These are phyloP conservation scores for Melanotaenia duboulayi DNA, from an alignment of 2,113 vertebrate species.

Conservation along the genomic window DNA sequence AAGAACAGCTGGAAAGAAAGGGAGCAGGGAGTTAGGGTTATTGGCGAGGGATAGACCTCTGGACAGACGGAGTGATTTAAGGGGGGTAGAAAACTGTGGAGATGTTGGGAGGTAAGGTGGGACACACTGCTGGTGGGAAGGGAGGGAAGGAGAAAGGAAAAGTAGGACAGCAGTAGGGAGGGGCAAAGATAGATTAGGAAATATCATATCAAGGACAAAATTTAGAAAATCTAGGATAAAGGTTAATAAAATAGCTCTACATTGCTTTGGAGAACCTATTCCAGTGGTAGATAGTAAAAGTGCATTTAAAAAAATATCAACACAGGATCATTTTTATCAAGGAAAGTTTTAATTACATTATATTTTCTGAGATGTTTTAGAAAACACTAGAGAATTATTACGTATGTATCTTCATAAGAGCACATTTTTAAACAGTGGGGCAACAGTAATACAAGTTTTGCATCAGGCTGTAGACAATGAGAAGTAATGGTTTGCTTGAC, in stretches of 20 bases:
- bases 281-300: not conserved
- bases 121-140: not conserved
- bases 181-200: not conserved
- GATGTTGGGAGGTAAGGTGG: not conserved
- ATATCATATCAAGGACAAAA: constrained; percentile 5
- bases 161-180: constrained; percentile 33
- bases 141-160: constrained; percentile 8
- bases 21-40: constrained; percentile 29
- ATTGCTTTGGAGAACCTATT: not conserved
- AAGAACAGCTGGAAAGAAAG: constrained; percentile 51
- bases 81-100: not conserved
- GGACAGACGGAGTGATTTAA: constrained; percentile 2
- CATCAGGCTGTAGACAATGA: too few relatives aligned
- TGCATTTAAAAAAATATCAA: not conserved
- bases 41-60: not conserved
- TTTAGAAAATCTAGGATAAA: not conserved
- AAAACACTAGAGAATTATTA: too few relatives aligned
- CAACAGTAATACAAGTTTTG: too few relatives aligned
- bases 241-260: not conserved
- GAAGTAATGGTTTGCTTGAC: too few relatives aligned
- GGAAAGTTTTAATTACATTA: too few relatives aligned
- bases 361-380: too few relatives aligned
- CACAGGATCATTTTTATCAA: too few relatives aligned
- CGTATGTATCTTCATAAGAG: too few relatives aligned
- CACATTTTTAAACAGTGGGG: too few relatives aligned